phyloP scores from a whole-genome alignment of 2,797 vertebrate genomes.

The Bradypus variegatus region DNA sequence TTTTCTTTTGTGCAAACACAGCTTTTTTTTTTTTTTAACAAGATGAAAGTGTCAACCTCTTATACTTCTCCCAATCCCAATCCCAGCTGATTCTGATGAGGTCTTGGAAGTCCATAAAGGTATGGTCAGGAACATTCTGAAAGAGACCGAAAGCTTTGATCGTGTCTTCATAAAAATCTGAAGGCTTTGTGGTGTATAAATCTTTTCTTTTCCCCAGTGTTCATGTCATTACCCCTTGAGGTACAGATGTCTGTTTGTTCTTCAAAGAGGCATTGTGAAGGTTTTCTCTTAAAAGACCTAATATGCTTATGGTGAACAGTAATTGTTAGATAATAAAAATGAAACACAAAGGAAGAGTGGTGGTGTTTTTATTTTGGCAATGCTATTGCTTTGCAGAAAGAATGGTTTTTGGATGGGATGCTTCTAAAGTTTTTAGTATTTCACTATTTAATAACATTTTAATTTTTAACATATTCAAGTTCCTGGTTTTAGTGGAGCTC shows the following conservation, averaged over 20 bases:
- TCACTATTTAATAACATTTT: background rate
- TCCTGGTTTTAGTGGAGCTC: conserved; percentile 26
- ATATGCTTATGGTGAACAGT: background rate
- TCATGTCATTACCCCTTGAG: background rate
- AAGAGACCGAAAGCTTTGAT: background rate
- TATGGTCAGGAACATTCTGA: background rate
- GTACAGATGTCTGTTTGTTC: background rate
- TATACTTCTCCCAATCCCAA: conserved; percentile 15
- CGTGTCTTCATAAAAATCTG: background rate
- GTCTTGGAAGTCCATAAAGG: background rate
- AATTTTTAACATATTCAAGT: conserved; percentile 33
- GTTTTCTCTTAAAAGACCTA: background rate
- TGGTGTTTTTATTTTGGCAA: background rate
- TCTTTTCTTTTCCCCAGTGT: background rate
- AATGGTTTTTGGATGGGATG: background rate
- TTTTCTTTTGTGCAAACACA: conserved; percentile 26
- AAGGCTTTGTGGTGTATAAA: background rate
- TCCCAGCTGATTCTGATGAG: conserved; percentile 7
- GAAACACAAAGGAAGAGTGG: background rate
- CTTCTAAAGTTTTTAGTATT: background rate
- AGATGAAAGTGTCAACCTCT: background rate
- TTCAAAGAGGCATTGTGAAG: background rate
- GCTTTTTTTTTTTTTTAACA: background rate
- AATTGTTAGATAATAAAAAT: background rate
- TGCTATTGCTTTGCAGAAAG: background rate